These are phyloP conservation scores for Lutraria lutraria DNA, from an alignment of 2,888 invertebrate species.

Conservation along the genomic window DNA sequence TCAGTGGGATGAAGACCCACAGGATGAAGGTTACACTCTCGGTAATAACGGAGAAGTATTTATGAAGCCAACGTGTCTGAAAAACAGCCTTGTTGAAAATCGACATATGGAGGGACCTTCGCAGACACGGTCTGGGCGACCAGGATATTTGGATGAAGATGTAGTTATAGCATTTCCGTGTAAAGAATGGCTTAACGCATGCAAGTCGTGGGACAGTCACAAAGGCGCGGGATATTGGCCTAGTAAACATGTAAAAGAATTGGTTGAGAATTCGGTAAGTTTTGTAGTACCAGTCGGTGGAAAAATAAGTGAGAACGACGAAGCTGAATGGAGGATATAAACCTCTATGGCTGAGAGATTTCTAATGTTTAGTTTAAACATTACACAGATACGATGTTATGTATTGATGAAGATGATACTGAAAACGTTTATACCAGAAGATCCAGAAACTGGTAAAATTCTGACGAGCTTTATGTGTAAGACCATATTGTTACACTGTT, in stretches of 20 bases:
- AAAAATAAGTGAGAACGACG: not conserved
- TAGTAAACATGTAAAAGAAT: not conserved
- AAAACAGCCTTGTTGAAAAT: not conserved
- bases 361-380: conserved; percentile 25
- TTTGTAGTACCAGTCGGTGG: conserved; percentile 20
- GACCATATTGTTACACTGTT: conserved; percentile 1
- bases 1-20: not conserved
- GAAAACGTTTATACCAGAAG: not conserved
- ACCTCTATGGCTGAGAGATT: conserved; percentile 20
- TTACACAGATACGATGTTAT: conserved; percentile 5
- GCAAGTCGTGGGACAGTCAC: not conserved
- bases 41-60: not conserved
- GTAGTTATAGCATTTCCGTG: not conserved
- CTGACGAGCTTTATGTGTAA: conserved; percentile 29
- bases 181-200: not conserved
- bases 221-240: not conserved
- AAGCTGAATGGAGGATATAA: conserved; percentile 29
- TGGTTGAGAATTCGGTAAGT: not conserved
- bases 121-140: not conserved
- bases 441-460: not conserved
- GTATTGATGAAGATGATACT: conserved; percentile 24
- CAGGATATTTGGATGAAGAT: not conserved
- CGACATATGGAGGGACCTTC: not conserved
- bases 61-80: not conserved
- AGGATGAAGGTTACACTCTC: not conserved